Evolutionary conservation across 2,888 invertebrate genomes (phyloP), one percentile per base, ranked within the genome.

Genomic region (Archips xylosteana): DNA sequence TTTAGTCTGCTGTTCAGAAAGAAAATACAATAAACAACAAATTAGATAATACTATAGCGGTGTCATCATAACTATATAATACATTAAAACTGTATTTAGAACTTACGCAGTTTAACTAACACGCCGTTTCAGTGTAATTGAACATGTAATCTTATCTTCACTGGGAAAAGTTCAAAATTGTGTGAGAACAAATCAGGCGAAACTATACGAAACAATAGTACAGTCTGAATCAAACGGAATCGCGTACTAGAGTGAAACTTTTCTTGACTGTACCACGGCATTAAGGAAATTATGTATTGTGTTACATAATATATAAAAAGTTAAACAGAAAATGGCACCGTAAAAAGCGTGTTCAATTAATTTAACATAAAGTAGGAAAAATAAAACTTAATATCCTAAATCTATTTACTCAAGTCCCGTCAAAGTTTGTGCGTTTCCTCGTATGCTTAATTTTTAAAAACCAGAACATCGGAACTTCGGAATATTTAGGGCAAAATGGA

Each of bases 41-140:
- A 2, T 39, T 9, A 63, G 42, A 32, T 64, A 71, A 65, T 71
- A 65, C 65, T 65, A 65, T 10, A 32, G 5, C 1, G 49, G 59
- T 39, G 64, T 49, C 64, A 36, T 47, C 10, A 39, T 59, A 15
- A 4, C 49, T 39, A 23, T 54, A n/a, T 45, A 39, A 45, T 9
- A 39, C 34, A 10, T 10, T 23, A 10, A 32, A 57, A 12, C 39
- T 39, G 39, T 57, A 23, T 6, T 9, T 54, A 9, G 12, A 54
- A 15, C 4, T 10, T 54, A 23, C 2, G 23, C 4, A 54, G 23
- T 49, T 3, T 8, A 54, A 9, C 6, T 2, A 54, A 54, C 54
- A 23, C 54, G 8, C 54, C 23, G 12, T 23, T 54, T 54, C 39
- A 15, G 54, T 54, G 54, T 54, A 15, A 9, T 54, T 15, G 15